A percentile compares a stretch with the other conserved stretches of the same genome.
Evolutionary conservation across 2,888 invertebrate genomes (phyloP).

Genomic region (Lasioglossum lativentre): DNA sequence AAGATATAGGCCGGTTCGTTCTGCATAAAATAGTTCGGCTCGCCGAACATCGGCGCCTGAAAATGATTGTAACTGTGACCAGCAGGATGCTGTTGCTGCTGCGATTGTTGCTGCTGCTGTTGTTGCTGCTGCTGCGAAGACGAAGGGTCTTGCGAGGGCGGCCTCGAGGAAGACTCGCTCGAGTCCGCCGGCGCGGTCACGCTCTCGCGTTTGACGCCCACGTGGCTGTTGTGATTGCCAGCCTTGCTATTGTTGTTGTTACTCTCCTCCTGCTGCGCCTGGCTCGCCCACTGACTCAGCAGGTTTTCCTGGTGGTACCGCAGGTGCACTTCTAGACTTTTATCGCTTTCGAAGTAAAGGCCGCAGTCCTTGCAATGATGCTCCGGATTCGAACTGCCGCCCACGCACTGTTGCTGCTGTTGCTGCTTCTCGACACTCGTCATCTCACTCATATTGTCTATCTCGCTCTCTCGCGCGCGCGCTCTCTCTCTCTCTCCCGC

Average conservation of each 20-base stretch:
- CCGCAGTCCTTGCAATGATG: slow-evolving; percentile 92
- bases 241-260: slow-evolving; percentile 87
- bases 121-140: slow-evolving; percentile 81
- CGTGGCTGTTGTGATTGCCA: slow-evolving; percentile 84
- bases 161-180: slow-evolving; percentile 87
- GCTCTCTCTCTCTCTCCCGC: slow-evolving; percentile 72
- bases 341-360: slow-evolving; percentile 90
- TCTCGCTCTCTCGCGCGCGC: slow-evolving; percentile 31
- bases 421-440: slow-evolving; percentile 84
- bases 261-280: slow-evolving; percentile 87
- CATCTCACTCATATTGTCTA: slow-evolving; percentile 82
- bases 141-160: slow-evolving; percentile 86
- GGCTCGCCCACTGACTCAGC: slow-evolving; percentile 90
- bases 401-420: slow-evolving; percentile 85
- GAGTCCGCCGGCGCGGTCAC: slow-evolving; percentile 90
- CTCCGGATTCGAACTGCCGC: slow-evolving; percentile 84
- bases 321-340: slow-evolving; percentile 92
- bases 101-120: slow-evolving; percentile 81
- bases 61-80: slow-evolving; percentile 73
- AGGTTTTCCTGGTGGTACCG: slow-evolving; percentile 93
- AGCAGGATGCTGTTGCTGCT: slow-evolving; percentile 67
- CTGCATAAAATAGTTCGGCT: slow-evolving; percentile 79
- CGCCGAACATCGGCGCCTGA: slow-evolving; percentile 76
- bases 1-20: slow-evolving; percentile 80
- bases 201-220: slow-evolving; percentile 85